Conservation (phyloP, 2,113 vertebrate genomes). For the Agapornis roseicollis region DNA sequence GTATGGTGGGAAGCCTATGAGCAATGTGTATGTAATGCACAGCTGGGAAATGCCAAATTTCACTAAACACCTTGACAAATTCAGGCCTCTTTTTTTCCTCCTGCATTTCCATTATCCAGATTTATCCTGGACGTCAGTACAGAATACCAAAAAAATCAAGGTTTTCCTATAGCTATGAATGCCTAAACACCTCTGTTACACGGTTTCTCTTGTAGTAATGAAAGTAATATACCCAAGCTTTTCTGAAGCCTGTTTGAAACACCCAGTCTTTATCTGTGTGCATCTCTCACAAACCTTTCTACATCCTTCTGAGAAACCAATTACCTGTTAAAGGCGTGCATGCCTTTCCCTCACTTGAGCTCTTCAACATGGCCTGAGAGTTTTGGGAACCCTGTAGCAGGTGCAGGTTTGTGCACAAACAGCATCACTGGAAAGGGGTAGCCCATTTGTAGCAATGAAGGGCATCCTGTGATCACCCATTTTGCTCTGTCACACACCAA, state of each 20-base stretch:
- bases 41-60: neutral
- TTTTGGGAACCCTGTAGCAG: neutral
- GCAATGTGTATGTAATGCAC: neutral
- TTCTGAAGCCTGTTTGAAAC: neutral
- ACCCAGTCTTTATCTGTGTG: neutral
- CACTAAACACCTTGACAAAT: neutral
- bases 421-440: neutral
- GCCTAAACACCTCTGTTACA: neutral
- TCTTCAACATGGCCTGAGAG: fast-evolving
- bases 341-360: neutral
- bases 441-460: neutral
- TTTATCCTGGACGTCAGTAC: neutral
- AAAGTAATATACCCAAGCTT: neutral
- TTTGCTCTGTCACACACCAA: neutral
- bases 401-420: neutral
- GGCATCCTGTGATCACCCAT: neutral
- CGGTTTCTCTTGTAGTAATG: neutral
- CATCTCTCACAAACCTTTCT: neutral
- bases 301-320: neutral
- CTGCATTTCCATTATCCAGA: neutral
- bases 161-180: neutral
- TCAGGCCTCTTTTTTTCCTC: neutral
- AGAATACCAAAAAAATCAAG: neutral
- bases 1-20: neutral
- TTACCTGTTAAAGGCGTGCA: fast-evolving